Evolutionary conservation across 2,888 invertebrate species (phyloP).

Genomic region (Danaus chrysippus): DNA sequence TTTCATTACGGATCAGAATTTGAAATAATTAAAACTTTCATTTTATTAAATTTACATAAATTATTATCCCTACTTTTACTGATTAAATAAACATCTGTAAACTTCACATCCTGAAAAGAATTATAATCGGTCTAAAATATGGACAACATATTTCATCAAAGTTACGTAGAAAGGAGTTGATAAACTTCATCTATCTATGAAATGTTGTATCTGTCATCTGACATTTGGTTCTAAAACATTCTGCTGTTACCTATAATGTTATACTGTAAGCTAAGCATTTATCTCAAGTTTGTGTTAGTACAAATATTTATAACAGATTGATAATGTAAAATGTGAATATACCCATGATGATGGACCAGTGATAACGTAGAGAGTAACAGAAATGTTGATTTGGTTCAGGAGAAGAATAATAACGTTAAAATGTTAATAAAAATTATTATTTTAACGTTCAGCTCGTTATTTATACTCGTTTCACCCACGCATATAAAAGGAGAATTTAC

Average conservation of each 20-base stretch:
- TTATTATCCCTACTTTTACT: too few relatives aligned
- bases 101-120: too few relatives aligned
- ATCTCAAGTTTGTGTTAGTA: neutral
- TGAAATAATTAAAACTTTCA: too few relatives aligned
- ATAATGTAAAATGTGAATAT: neutral
- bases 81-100: too few relatives aligned
- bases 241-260: conserved; percentile 5
- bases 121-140: too few relatives aligned
- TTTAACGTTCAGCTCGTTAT: conserved; percentile 49
- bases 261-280: conserved; percentile 1
- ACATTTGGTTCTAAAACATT: neutral
- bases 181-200: neutral
- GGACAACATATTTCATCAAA: too few relatives aligned
- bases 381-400: conserved; percentile 29
- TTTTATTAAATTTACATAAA: too few relatives aligned
- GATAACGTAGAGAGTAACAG: conserved; percentile 14
- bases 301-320: neutral
- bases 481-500: conserved; percentile 70
- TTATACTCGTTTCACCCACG: conserved; percentile 50
- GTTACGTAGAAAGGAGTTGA: too few relatives aligned
- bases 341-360: neutral
- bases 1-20: too few relatives aligned
- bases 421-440: conserved; percentile 55
- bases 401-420: conserved; percentile 39
- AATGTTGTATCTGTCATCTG: neutral